Evolutionary conservation across 2,888 invertebrate species (phyloP).

Genomic region (Iphiclides podalirius): DNA sequence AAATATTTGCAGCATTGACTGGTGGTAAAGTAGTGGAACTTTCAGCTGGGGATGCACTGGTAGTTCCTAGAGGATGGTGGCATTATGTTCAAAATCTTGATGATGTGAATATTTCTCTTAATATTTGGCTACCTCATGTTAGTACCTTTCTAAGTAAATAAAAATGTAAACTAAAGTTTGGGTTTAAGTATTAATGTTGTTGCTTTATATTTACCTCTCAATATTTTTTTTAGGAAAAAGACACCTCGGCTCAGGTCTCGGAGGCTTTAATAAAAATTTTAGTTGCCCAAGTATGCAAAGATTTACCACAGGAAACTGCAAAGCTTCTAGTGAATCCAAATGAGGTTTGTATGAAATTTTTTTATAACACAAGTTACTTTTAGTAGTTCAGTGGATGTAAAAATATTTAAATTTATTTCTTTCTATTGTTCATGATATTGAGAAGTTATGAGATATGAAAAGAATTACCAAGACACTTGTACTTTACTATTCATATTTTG

Average conservation of each 20-base stretch:
- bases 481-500: too few species aligned
- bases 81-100: slow-evolving; percentile 96
- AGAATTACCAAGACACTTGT: too few species aligned
- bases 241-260: slow-evolving; percentile 66
- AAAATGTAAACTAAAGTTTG: too few species aligned
- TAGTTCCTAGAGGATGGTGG: slow-evolving; percentile 97
- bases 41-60: slow-evolving; percentile 91
- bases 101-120: slow-evolving; percentile 81
- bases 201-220: background rate
- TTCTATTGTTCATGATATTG: too few species aligned
- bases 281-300: slow-evolving; percentile 80
- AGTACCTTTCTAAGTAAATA: slow-evolving; percentile 30
- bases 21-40: slow-evolving; percentile 82
- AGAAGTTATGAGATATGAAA: too few species aligned
- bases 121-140: slow-evolving; percentile 88
- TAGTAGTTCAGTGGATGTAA: too few species aligned
- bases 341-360: slow-evolving; percentile 78
- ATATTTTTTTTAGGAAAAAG: slow-evolving; percentile 64
- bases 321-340: slow-evolving; percentile 83
- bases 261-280: slow-evolving; percentile 86
- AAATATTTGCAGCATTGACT: slow-evolving; percentile 46
- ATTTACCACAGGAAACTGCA: slow-evolving; percentile 68
- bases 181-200: background rate
- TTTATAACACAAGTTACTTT: too few species aligned
- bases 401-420: too few species aligned